These are phyloP conservation scores for Gonatopus flavifemur DNA, from an alignment of 1,140 invertebrate genomes.

Conservation along the genomic window DNA sequence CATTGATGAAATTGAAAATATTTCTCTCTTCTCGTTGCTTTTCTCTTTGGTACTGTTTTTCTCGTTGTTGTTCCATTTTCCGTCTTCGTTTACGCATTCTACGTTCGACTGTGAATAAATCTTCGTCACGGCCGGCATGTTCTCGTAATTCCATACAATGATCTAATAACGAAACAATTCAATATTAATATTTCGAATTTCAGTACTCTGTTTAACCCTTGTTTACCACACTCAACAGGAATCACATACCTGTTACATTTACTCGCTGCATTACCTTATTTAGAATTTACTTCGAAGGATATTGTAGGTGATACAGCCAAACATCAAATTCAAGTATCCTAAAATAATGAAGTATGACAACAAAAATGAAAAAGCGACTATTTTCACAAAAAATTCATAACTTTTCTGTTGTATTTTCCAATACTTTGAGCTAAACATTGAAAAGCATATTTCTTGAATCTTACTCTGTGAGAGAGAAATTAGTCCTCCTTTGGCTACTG, in stretches of 20 bases:
- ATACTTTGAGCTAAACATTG: no score
- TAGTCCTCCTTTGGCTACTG: no score
- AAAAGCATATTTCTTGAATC: no score
- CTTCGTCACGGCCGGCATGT: conserved; percentile 67
- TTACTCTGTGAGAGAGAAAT: no score
- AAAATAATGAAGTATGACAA: no score
- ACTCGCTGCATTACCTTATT: no score
- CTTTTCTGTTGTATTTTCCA: no score
- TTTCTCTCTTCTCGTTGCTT: conserved; percentile 62
- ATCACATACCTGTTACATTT: no score
- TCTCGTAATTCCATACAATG: conserved; percentile 78
- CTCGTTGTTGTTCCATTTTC: conserved; percentile 64
- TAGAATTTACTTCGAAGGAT: background rate
- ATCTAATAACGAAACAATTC: conserved; percentile 55
- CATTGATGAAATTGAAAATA: conserved; percentile 84
- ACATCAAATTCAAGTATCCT: background rate
- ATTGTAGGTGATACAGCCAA: background rate
- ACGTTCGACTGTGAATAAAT: conserved; percentile 72
- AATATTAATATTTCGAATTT: background rate
- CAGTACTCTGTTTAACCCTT: no score
- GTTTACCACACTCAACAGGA: no score
- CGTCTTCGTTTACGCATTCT: conserved; percentile 67
- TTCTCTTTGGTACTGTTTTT: conserved; percentile 64
- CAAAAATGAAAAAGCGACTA: background rate
- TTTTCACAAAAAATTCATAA: conserved; percentile 1